These are phyloP conservation scores for Pachydiplax longipennis DNA, from an alignment of 2,888 invertebrate species.

Conservation along the genomic window DNA sequence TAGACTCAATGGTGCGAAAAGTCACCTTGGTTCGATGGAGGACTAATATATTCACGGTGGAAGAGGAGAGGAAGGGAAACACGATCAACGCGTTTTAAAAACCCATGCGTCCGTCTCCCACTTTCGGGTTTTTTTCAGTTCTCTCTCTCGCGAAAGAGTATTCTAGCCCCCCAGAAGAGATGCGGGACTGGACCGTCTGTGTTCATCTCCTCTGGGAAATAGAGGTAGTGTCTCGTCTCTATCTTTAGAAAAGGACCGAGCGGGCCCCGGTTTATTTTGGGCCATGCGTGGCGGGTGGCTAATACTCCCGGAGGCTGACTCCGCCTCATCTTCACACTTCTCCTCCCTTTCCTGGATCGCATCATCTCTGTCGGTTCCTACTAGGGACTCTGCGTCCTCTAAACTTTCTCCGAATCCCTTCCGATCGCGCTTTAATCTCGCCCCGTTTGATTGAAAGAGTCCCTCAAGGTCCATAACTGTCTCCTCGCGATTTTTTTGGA, in stretches of 20 bases:
- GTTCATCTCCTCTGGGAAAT: neutral
- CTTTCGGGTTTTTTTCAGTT: neutral
- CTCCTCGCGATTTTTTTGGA: neutral
- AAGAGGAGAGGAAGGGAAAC: too few relatives aligned
- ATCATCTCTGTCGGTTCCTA: neutral
- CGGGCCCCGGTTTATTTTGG: constrained; percentile 36
- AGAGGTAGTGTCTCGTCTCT: constrained; percentile 15
- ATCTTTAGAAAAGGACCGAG: constrained; percentile 25
- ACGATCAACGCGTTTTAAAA: neutral
- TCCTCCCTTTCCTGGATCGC: neutral
- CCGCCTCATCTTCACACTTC: neutral
- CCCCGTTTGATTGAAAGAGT: too few relatives aligned
- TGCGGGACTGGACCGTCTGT: neutral
- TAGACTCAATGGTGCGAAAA: neutral
- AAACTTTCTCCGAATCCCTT: neutral
- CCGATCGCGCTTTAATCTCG: neutral
- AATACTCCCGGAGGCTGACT: constrained; percentile 31
- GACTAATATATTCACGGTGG: too few relatives aligned
- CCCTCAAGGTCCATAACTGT: neutral
- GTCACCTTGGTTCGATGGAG: neutral
- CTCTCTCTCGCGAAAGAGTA: neutral
- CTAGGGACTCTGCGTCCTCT: neutral
- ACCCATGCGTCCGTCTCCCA: neutral
- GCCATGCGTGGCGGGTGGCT: constrained; percentile 18
- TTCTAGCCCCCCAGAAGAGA: neutral